Evolutionary conservation across 2,113 vertebrate species (phyloP), one percentile per base, ranked within the genome.

Genomic region (Catharus fuscescens): DNA sequence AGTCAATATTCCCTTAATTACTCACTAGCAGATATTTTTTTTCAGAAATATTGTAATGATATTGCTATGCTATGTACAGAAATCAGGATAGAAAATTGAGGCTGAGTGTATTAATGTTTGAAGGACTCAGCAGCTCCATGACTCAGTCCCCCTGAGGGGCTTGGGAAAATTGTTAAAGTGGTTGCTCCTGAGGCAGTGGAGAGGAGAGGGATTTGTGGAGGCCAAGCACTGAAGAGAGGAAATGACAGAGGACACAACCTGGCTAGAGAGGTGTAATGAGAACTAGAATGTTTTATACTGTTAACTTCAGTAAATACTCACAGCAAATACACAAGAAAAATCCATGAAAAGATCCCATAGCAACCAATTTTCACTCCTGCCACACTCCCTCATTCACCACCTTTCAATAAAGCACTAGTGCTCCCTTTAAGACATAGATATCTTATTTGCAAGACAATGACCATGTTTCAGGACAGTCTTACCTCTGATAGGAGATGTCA

Each of bases 21-120:
- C 12, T 76, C 23, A 29, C 3, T 53, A 62, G 13, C 2, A 48
- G 18, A 77, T 40, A 5, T 6, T 31, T 29, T 29, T 14, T 29
- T 16, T 0, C 1, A 36, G 2, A 50, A 34, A 26, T 19, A 14
- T 8, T 26, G 5, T 7, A 20, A 18, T 52, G 38, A 21, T 18
- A 29, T 52, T 29, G 16, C 8, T 6, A 9, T 56, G 14, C 9
- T 36, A 18, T 36, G 5, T 53, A 15, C 8, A 48, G 6, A n/a
- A 24, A 24, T 34, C 25, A 53, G 13, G 40, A 31, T 8, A 78
- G n/a, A 73, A 84, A 53, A 40, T 5, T 23, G 67, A 72, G 17
- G 4, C n/a, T 48, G 19, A 16, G 2, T 25, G 25, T 40, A 9
- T 20, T 50, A 21, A 31, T 9, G 5, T 71, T 67, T 10, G 10